A percentile compares a stretch with the other conserved stretches of the same genome.
phyloP scores from a whole-genome alignment of 2,888 invertebrate species.

The Aporophyla lueneburgensis region DNA sequence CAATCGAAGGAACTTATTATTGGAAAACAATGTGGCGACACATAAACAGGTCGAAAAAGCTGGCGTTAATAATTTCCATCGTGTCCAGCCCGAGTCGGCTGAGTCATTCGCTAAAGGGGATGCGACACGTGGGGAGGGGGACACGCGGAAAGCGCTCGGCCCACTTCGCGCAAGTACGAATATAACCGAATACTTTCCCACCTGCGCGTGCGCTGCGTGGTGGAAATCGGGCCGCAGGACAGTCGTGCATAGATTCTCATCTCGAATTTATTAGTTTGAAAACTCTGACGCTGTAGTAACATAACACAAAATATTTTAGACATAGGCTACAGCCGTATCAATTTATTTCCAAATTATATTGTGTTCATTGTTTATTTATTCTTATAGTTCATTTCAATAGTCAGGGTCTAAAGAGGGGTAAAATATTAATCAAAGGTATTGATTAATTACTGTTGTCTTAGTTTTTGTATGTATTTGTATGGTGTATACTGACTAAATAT shows the following conservation, averaged over 20 bases:
- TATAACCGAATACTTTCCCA: conserved; percentile 89
- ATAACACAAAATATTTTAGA: not conserved
- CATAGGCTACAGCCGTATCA: not conserved
- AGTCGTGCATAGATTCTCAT: conserved; percentile 61
- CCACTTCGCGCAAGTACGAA: conserved; percentile 87
- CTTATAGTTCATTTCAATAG: not conserved
- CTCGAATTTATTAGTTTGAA: conserved; percentile 18
- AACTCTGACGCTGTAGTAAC: conserved; percentile 10
- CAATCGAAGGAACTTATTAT: conserved; percentile 44
- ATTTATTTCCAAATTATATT: not conserved
- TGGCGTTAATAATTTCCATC: conserved; percentile 71
- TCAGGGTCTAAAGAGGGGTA: too few relatives aligned
- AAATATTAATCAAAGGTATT: not conserved
- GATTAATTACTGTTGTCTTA: not conserved
- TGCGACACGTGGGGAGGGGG: conserved; percentile 59
- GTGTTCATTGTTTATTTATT: not conserved
- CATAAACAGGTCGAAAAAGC: conserved; percentile 65
- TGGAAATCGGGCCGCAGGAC: conserved; percentile 76
- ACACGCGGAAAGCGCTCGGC: conserved; percentile 84
- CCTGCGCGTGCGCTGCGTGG: conserved; percentile 80
- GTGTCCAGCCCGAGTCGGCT: conserved; percentile 70
- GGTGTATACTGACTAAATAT: not conserved
- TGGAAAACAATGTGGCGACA: conserved; percentile 56
- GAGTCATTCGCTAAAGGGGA: conserved; percentile 74
- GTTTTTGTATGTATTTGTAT: not conserved